phyloP scores from a whole-genome alignment of 2,888 invertebrate species.

The Pachydiplax longipennis region DNA sequence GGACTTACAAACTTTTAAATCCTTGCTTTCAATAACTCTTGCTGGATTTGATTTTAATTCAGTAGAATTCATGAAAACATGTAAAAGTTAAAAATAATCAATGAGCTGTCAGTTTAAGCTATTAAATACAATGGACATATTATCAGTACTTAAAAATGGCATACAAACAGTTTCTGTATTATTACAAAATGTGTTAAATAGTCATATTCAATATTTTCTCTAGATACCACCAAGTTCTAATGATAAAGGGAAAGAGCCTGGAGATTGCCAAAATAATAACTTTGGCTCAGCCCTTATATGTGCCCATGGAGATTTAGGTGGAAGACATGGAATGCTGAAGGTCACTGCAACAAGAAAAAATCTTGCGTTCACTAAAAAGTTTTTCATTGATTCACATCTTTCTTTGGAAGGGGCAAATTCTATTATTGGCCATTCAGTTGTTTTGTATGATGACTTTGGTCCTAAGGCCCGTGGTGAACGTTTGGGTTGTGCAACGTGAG shows the following conservation, averaged over 20 bases:
- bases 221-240: not conserved
- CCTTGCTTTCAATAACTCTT: too few relatives aligned
- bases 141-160: too few relatives aligned
- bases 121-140: too few relatives aligned
- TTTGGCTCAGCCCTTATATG: slow-evolving; percentile 1
- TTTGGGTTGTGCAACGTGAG: slow-evolving; percentile 85
- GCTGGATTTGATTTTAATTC: too few relatives aligned
- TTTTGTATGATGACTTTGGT: slow-evolving; percentile 86
- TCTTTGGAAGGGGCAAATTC: slow-evolving; percentile 78
- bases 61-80: too few relatives aligned
- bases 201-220: not conserved
- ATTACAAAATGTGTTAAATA: too few relatives aligned
- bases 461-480: slow-evolving; percentile 88
- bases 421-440: slow-evolving; percentile 81
- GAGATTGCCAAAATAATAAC: not conserved
- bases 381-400: slow-evolving; percentile 81
- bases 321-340: slow-evolving; percentile 72
- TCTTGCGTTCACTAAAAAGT: slow-evolving; percentile 71
- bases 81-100: too few relatives aligned
- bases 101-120: too few relatives aligned
- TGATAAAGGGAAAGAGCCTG: slow-evolving; percentile 5
- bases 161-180: too few relatives aligned
- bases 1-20: too few relatives aligned
- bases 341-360: slow-evolving; percentile 78
- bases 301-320: slow-evolving; percentile 54